These are phyloP conservation scores for Drosophila pseudotakahashii DNA, from an alignment of 2,888 invertebrate species.

Conservation along the genomic window DNA sequence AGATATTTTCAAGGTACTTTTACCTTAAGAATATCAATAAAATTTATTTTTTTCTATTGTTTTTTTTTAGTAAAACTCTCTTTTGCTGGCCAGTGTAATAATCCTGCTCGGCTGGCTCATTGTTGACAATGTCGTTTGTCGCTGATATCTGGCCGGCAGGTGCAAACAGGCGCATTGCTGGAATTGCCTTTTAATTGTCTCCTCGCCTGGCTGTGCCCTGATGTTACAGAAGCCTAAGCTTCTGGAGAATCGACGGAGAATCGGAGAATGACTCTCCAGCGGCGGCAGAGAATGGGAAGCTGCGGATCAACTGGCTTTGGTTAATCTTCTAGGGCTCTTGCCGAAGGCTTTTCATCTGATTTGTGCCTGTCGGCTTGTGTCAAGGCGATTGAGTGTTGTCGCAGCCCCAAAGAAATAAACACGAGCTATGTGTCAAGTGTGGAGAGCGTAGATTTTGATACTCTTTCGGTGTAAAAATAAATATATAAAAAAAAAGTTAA, in stretches of 20 bases:
- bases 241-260: not conserved
- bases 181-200: conserved; percentile 68
- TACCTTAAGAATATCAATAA: too few relatives aligned
- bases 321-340: conserved; percentile 17
- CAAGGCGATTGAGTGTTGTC: conserved; percentile 26
- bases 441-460: not conserved
- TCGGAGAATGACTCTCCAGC: not conserved
- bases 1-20: not conserved
- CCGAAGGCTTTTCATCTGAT: conserved; percentile 26
- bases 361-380: conserved; percentile 28
- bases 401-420: conserved; percentile 7
- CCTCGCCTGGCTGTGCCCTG: conserved; percentile 7
- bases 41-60: too few relatives aligned
- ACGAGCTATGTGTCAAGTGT: not conserved
- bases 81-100: conserved; percentile 29
- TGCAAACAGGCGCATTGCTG: conserved; percentile 67
- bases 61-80: not conserved
- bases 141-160: conserved; percentile 68
- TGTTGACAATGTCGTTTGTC: conserved; percentile 54
- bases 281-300: conserved; percentile 10
- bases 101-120: conserved; percentile 22
- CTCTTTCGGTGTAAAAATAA: not conserved
- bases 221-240: not conserved
- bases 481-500: not conserved
- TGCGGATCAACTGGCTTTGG: conserved; percentile 25